Base-by-base conservation (phyloP, 2,888 invertebrate species). In the Eubasilissa splendida region DNA sequence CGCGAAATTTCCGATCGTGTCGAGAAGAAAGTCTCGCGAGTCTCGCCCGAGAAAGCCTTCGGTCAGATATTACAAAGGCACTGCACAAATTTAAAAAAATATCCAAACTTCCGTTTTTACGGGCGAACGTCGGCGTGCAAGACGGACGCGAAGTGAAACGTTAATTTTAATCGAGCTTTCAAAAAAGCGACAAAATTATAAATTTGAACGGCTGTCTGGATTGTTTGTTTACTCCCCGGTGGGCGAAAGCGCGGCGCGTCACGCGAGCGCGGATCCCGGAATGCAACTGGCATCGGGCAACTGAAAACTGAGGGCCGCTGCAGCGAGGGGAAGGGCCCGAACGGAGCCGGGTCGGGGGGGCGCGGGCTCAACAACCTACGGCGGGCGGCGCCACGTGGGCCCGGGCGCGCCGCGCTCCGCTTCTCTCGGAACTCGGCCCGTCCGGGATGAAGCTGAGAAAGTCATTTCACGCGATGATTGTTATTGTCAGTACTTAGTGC, bases 261-360 rank as follows among this genome's bases (percentile, higher is more conserved):
- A 63, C 11, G 4, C 42, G 14, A 50, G 71, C 65, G 9, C 71
- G 66, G 63, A 73, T 74, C 63, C 33, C 56, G 77, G 80, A 77
- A 80, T 80, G 80, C 80, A 77, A 80, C 80, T 80, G 80, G 56
- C 42, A 31, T 14, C 33, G 31, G 33, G 14, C 50, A 8, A 54
- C 22, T 71, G 31, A n/a, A 12, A 56, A 11, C 9, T 52, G 14
- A 75, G 63, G 63, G 76, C 56, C 33, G 76, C 63, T 22, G 53
- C 12, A 22, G 31, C 63, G 65, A 65, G 76, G 63, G 65, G 65
- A 76, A 65, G 53, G 76, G 76, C 14, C 54, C 54, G 76, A 75
- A 73, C 56, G 71, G 54, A 31, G 56, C 33, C 76, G 53, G 53
- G 42, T 56, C 56, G 68, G 50, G 68, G 52, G 14, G 8, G 68